These are phyloP conservation scores for Calameuta filiformis DNA, from an alignment of 2,888 invertebrate genomes.

Conservation along the genomic window DNA sequence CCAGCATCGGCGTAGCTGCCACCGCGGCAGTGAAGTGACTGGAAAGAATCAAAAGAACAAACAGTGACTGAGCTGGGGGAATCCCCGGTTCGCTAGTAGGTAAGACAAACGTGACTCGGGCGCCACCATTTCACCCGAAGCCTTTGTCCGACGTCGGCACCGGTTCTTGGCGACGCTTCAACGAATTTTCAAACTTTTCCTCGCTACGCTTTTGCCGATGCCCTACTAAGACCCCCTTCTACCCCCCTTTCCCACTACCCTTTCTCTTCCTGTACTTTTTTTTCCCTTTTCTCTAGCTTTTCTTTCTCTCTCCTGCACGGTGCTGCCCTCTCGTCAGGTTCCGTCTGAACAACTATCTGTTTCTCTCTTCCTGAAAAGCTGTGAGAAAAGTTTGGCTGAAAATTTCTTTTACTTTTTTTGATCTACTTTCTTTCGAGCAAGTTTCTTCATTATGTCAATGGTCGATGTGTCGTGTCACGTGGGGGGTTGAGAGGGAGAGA, in stretches of 20 bases:
- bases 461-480: conserved; percentile 37
- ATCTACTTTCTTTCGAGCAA: conserved; percentile 29
- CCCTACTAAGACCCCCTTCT: conserved; percentile 11
- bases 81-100: conserved; percentile 44
- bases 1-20: conserved; percentile 11
- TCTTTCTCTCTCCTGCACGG: conserved; percentile 10
- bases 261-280: conserved; percentile 21
- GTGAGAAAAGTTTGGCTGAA: not conserved
- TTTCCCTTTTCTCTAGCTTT: not conserved
- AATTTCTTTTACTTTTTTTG: conserved; percentile 29
- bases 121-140: conserved; percentile 49
- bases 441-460: conserved; percentile 51
- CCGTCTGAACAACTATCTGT: not conserved
- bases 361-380: too few relatives aligned
- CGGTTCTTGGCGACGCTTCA: conserved; percentile 53
- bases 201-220: conserved; percentile 24
- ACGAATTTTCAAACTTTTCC: conserved; percentile 56
- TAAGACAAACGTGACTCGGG: conserved; percentile 60
- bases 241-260: conserved; percentile 6
- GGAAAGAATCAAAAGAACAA: conserved; percentile 60
- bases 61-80: conserved; percentile 36
- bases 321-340: not conserved
- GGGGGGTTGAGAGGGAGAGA: conserved; percentile 15
- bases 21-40: conserved; percentile 42
- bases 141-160: conserved; percentile 39